These are phyloP conservation scores for Sphecodes monilicornis DNA, from an alignment of 2,888 invertebrate genomes.

Conservation along the genomic window DNA sequence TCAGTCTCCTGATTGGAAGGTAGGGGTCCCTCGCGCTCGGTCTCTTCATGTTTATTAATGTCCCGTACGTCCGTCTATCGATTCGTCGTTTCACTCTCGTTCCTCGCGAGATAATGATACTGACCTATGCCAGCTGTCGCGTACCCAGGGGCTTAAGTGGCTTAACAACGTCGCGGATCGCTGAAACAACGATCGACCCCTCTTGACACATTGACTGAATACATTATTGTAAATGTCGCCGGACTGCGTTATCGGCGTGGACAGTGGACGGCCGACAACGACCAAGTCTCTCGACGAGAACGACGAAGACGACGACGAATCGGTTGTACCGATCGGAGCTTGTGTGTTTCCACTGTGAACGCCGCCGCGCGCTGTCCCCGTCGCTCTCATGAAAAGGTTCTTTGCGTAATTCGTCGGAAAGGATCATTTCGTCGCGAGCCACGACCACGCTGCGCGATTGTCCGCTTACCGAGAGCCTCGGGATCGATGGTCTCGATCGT, in stretches of 20 bases:
- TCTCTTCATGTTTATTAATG: conserved; percentile 82
- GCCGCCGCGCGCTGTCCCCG: neutral
- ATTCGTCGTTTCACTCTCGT: conserved; percentile 79
- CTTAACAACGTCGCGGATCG: conserved; percentile 69
- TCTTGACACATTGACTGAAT: conserved; percentile 73
- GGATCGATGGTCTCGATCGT: neutral
- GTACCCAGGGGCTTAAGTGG: conserved; percentile 67
- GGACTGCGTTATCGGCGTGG: conserved; percentile 56
- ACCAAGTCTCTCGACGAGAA: neutral
- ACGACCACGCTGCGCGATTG: conserved; percentile 21
- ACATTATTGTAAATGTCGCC: conserved; percentile 69
- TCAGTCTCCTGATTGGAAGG: conserved; percentile 32
- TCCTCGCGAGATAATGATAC: conserved; percentile 79
- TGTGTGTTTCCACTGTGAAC: neutral
- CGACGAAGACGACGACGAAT: conserved; percentile 9
- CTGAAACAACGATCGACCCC: conserved; percentile 64
- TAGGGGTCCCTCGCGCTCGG: conserved; percentile 42
- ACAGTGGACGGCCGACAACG: conserved; percentile 18
- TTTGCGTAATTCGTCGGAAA: conserved; percentile 34
- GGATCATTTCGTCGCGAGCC: conserved; percentile 20
- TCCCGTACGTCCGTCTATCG: conserved; percentile 76
- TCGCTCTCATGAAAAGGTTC: neutral
- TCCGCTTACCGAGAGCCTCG: neutral
- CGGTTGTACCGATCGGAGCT: conserved; percentile 28
- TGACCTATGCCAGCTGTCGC: conserved; percentile 79